Percentiles rank a stretch among this genome's conserved stretches.
Evolutionary conservation across 1,140 invertebrate species (phyloP).

Genomic region (Drosophila lacteicornis): DNA sequence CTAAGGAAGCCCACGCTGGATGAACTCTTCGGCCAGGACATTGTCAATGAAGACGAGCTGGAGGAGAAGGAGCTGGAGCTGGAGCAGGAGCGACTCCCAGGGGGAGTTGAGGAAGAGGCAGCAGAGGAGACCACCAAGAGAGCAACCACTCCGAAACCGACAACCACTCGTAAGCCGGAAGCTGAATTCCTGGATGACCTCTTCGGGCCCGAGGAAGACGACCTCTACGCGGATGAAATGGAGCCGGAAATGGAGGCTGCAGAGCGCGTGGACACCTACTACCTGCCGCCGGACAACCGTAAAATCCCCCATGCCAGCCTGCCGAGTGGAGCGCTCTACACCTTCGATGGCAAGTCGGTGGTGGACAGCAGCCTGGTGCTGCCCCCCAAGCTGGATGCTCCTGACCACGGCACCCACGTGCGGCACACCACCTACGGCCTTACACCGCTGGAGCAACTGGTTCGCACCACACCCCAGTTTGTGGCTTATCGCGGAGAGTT

Average conservation of each 20-base stretch:
- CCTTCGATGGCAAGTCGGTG: constrained; percentile 90
- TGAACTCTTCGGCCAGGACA: constrained; percentile 48
- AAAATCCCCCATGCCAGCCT: constrained; percentile 83
- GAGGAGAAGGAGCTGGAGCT: constrained; percentile 22
- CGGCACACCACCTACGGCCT: constrained; percentile 86
- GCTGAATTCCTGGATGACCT: constrained; percentile 24
- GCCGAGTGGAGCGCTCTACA: constrained; percentile 87
- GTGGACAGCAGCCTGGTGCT: constrained; percentile 88
- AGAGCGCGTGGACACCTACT: constrained; percentile 89
- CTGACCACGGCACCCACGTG: constrained; percentile 61
- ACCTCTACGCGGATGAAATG: constrained; percentile 57
- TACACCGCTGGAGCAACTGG: constrained; percentile 86
- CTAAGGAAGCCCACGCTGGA: constrained; percentile 78
- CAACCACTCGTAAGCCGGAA: constrained; percentile 7
- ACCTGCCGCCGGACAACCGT: constrained; percentile 88
- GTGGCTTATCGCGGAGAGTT: constrained; percentile 90
- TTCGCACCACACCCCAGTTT: constrained; percentile 89
- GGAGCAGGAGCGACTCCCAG: constrained; percentile 1
- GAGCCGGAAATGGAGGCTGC: constrained; percentile 86
- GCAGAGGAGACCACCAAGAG: constrained; percentile 20
- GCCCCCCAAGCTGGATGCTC: constrained; percentile 85
- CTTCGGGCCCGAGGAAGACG: constrained; percentile 57
- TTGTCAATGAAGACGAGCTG: constrained; percentile 17
- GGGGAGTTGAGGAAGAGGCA: not conserved
- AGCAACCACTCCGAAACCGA: constrained; percentile 9